phyloP scores from a whole-genome alignment of 2,797 vertebrate species.

The Paramormyrops hopkinsi region DNA sequence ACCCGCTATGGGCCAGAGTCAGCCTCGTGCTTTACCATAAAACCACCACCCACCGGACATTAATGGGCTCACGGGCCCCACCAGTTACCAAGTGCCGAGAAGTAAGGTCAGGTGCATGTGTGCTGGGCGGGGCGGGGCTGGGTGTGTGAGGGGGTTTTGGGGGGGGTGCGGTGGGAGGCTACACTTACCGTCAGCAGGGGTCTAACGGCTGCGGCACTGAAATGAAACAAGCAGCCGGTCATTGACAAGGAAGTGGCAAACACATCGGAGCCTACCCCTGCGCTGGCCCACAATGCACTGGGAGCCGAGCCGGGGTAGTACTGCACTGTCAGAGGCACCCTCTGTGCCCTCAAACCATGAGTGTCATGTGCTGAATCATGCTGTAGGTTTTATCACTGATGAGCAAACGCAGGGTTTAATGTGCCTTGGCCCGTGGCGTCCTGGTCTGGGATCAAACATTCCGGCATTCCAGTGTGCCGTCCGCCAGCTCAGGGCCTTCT shows the following conservation, averaged over 20 bases:
- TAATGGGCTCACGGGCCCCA: background rate
- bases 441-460: background rate
- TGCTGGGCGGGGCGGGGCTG: background rate
- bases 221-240: slow-evolving; percentile 75
- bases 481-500: background rate
- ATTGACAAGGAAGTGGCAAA: slow-evolving; percentile 57
- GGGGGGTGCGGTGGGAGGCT: slow-evolving; percentile 1
- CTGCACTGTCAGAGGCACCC: background rate
- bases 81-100: background rate
- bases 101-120: background rate
- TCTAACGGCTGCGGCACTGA: slow-evolving; percentile 75
- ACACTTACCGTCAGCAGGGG: slow-evolving; percentile 67
- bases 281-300: slow-evolving; percentile 40
- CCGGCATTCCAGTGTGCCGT: background rate
- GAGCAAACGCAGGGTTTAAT: background rate
- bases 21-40: background rate
- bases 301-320: slow-evolving; percentile 19
- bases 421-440: background rate
- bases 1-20: background rate
- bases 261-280: slow-evolving; percentile 25
- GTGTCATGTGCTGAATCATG: background rate
- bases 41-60: background rate
- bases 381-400: background rate
- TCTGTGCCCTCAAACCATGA: background rate
- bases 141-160: background rate